phyloP scores from a whole-genome alignment of 1,140 invertebrate genomes.

The Trinorchestia longiramus region DNA sequence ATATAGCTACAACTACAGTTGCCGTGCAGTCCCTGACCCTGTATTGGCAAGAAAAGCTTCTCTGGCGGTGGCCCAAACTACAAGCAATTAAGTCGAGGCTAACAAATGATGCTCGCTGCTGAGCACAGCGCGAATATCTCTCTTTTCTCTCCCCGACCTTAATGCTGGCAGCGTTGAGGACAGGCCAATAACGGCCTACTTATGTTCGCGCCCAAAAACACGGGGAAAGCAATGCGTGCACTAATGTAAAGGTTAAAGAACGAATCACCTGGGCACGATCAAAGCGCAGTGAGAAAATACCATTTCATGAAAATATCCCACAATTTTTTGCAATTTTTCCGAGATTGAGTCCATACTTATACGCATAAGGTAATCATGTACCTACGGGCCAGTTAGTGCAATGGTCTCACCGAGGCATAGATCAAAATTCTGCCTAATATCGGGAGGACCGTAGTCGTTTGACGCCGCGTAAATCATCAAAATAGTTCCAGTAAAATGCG shows the following conservation, averaged over 20 bases:
- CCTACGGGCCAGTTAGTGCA: neutral
- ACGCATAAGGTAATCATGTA: neutral
- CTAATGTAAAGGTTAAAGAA: neutral
- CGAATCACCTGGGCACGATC: neutral
- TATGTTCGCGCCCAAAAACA: neutral
- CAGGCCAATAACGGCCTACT: neutral
- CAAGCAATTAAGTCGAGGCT: slow-evolving; percentile 33
- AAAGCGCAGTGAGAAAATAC: neutral
- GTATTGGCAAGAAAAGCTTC: slow-evolving; percentile 24
- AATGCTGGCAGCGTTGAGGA: neutral
- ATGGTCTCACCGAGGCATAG: neutral
- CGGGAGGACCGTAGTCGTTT: neutral
- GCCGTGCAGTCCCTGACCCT: neutral
- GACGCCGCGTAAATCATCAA: neutral
- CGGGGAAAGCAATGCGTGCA: neutral
- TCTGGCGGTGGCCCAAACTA: neutral
- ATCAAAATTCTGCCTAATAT: neutral
- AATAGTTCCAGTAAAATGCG: slow-evolving; percentile 21
- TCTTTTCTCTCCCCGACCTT: neutral
- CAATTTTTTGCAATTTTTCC: neutral
- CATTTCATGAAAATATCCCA: neutral
- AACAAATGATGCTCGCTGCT: slow-evolving; percentile 39
- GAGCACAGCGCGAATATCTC: neutral
- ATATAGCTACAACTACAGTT: neutral
- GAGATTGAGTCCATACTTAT: neutral